Conservation (phyloP, 30 jellyfish, hydroid and myxozoan species). For the Hydra vulgaris region DNA sequence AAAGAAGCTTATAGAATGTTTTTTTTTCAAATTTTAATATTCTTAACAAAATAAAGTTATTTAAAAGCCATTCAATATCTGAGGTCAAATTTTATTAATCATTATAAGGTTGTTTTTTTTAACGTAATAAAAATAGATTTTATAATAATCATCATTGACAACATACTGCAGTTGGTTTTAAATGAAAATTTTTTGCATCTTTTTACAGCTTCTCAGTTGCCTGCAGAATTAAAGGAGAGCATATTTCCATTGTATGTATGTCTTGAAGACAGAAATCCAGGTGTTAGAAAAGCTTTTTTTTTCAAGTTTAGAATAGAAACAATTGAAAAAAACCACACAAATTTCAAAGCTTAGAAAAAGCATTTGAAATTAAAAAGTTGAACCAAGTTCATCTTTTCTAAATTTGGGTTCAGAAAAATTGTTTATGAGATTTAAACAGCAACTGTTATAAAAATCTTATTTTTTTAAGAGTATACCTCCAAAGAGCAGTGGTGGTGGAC, state of each 20-base stretch:
- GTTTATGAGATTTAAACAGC: neutral
- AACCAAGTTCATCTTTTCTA: neutral
- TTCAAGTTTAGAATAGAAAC: conserved; percentile 15
- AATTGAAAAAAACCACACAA: neutral
- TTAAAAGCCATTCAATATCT: neutral
- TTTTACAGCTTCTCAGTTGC: conserved; percentile 18
- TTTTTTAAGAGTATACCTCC: neutral
- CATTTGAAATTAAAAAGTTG: too few species aligned
- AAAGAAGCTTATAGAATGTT: neutral
- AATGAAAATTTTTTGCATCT: neutral
- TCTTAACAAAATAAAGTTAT: neutral
- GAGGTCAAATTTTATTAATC: neutral
- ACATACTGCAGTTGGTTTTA: neutral
- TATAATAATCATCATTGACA: neutral
- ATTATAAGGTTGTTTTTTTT: neutral
- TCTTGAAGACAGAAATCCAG: conserved; percentile 85
- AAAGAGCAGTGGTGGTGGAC: conserved; percentile 1
- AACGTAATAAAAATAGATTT: neutral
- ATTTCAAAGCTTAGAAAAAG: neutral
- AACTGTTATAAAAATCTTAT: neutral
- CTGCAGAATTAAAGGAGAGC: conserved; percentile 59
- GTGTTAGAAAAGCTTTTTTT: conserved; percentile 36
- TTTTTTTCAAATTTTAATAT: too few species aligned
- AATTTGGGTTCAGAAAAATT: neutral
- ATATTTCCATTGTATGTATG: conserved; percentile 46